Conservation (phyloP, 2,113 vertebrate species). For the Rhinogobius similis region DNA sequence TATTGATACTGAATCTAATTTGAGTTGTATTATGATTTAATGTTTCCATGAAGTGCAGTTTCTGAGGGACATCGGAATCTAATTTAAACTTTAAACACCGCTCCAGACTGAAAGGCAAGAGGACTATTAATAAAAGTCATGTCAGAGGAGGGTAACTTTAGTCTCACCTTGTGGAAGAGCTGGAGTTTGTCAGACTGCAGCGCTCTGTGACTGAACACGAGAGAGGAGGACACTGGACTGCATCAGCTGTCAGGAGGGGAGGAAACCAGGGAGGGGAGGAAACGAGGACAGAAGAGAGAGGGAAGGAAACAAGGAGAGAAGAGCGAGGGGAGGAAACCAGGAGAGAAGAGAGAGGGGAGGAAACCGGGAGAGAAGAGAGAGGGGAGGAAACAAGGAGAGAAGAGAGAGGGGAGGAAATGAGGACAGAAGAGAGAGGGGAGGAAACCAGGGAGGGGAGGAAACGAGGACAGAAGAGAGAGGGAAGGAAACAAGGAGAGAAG, state of each 20-base stretch:
- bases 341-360: no score
- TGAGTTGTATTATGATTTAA: not conserved
- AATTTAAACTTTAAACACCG: slow-evolving; percentile 10
- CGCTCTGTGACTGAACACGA: not conserved
- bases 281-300: not conserved
- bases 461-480: no score
- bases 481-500: not conserved
- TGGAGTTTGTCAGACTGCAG: slow-evolving; percentile 26
- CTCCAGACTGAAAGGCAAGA: slow-evolving; percentile 25
- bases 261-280: not conserved
- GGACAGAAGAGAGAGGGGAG: no score
- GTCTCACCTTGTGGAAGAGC: slow-evolving; percentile 6
- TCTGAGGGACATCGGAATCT: not conserved
- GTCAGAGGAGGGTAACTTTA: not conserved
- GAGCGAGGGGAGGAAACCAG: no score
- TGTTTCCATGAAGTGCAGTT: not conserved
- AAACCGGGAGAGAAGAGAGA: no score
- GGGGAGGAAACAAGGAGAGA: no score
- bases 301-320: no score
- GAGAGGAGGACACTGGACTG: slow-evolving; percentile 7
- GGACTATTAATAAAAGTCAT: slow-evolving; percentile 39
- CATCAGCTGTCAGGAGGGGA: no score
- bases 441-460: no score
- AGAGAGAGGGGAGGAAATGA: no score
- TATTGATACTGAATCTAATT: not conserved